Base-by-base conservation (phyloP, 2,888 invertebrate genomes). In the Polydrusus pterygomalis region DNA sequence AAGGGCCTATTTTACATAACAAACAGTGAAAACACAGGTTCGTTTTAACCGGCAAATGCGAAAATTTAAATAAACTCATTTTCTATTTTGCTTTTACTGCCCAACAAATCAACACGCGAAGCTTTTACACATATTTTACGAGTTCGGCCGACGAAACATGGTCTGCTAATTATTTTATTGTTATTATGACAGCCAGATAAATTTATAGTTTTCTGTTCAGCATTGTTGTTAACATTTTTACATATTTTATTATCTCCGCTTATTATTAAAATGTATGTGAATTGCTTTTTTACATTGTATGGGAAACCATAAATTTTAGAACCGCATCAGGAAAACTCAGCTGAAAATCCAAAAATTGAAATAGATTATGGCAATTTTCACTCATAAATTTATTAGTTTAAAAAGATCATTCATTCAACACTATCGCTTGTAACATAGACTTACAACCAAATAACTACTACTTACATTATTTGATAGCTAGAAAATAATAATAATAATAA, bases 61-160 rank as follows among this genome's bases (percentile, higher is more conserved):
- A 64, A 73, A 68, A 76, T 77, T 77, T 73, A 73, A 77, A 77
- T 77, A 77, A 77, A 77, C 70, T 72, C 76, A 67, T 76, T 76
- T 77, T 69, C 76, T 68, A 62, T 76, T 76, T 76, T 74, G 74
- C 74, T 70, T 74, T 74, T 70, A 51, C 74, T 68, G 74, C 51
- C 51, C 56, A 64, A 74, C 74, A 74, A 74, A 74, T 74, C 74
- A 74, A 69, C 74, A 70, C 68, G 65, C 73, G 65, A 67, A 49
- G 51, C 43, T 70, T 70, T 70, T 58, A 70, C 60, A 62, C 63
- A 63, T 47, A 70, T 70, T 70, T 70, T 70, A 63, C 64, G 47
- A 64, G 47, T 64, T 47, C 47, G 64, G 15, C 25, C 47, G 47
- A 51, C 65, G 65, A 43, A 54, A 72, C 72, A 65, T 34, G 63